Evolutionary conservation across 2,888 invertebrate species (phyloP), one percentile per base, ranked within the genome.

Genomic region (Dexiosoma caninum): DNA sequence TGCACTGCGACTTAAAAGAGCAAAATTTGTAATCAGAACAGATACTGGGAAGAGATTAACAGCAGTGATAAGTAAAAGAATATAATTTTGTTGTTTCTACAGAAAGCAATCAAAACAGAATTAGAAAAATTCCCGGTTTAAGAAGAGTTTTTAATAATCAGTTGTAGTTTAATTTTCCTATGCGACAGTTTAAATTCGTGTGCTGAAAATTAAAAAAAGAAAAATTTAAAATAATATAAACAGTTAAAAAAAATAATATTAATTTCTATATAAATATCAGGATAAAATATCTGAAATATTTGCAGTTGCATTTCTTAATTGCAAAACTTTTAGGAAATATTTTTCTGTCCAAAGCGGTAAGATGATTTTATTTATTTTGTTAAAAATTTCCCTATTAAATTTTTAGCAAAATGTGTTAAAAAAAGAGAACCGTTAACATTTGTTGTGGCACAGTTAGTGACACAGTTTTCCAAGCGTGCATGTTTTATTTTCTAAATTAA

Each of bases 151-250:
- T 35, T 30, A 7, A 49, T 14, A 30, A n/a, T 81, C 53, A 81
- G 76, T 81, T 71, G 49, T 62, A 67, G 42, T 19, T 76, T 77
- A 71, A 69, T 55, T 62, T 71, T 62, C 30, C 49, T 62, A 67
- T 67, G 23, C 12, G 21, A 59, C 77, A 42, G 77, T 77, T 62
- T 55, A 16, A 37, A n/a, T 32, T 37, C 60, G 19, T 53, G 59
- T 49, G 53, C 2, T 37, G 1, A 10, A n/a, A 42, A 30, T 10
- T 53, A 55, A 55, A 42, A 16, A 30, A 21, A 16, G 57, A 19
- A 3, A 66, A 10, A 16, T 16, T 16, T 1, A 23, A 35, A 23
- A 30, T 1, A 32, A n/a, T 1, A 27, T 53, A 53, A 67, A 4
- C 19, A 44, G 9, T 12, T n/a, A n/a, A n/a, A n/a, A 14, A 37